phyloP scores from a whole-genome alignment of 2,888 invertebrate species.

The Helleia helle region DNA sequence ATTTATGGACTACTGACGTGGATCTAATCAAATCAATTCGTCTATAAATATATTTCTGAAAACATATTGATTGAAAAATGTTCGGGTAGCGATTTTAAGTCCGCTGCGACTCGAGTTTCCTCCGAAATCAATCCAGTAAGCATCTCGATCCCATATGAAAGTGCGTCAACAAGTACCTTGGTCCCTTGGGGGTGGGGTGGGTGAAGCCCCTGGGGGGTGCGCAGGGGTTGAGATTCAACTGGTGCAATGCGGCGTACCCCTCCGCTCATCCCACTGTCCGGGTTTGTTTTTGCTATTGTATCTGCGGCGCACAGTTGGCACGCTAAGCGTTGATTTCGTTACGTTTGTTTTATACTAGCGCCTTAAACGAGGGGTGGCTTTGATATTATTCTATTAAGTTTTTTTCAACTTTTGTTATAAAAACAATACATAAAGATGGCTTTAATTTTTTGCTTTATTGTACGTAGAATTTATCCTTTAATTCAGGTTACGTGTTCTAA shows the following conservation, averaged over 20 bases:
- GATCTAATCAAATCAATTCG: too few relatives aligned
- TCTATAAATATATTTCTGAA: too few relatives aligned
- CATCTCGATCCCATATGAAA: conserved; percentile 30
- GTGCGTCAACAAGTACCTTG: conserved; percentile 58
- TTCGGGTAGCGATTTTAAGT: too few relatives aligned
- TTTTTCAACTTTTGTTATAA: conserved; percentile 21
- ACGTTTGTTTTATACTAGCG: conserved; percentile 37
- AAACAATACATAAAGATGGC: conserved; percentile 28
- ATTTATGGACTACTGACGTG: too few relatives aligned
- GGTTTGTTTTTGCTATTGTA: conserved; percentile 47
- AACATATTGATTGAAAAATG: too few relatives aligned
- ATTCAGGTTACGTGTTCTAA: too few relatives aligned
- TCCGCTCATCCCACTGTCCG: conserved; percentile 41
- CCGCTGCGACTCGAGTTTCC: background rate
- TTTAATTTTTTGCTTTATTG: conserved; percentile 24
- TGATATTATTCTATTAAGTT: conserved; percentile 28
- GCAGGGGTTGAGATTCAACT: conserved; percentile 65
- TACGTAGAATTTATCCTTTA: background rate
- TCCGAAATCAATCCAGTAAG: conserved; percentile 25
- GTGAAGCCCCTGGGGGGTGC: conserved; percentile 17
- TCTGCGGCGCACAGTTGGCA: conserved; percentile 37
- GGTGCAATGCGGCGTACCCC: conserved; percentile 68
- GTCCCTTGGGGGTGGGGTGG: conserved; percentile 21
- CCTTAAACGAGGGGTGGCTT: conserved; percentile 33
- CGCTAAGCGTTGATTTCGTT: conserved; percentile 42